These are phyloP conservation scores for Plagodis dolabraria DNA, from an alignment of 2,888 invertebrate genomes.

Conservation along the genomic window DNA sequence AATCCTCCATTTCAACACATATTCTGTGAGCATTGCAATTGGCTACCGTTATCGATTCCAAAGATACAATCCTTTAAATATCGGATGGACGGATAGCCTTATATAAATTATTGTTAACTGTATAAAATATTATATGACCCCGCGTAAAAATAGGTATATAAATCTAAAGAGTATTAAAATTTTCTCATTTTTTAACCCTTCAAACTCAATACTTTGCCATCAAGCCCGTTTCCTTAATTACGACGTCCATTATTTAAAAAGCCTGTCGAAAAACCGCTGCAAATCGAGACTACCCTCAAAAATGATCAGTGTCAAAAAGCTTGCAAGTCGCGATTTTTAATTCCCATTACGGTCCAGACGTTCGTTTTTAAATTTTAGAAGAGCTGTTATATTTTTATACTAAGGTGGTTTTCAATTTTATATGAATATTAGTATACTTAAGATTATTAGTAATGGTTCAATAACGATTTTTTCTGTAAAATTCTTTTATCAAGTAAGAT, in stretches of 20 bases:
- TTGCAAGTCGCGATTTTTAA: slow-evolving; percentile 61
- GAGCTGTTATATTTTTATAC: not conserved
- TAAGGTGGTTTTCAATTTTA: slow-evolving; percentile 25
- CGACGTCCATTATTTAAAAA: slow-evolving; percentile 59
- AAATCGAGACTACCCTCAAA: slow-evolving; percentile 46
- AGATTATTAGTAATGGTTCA: not conserved
- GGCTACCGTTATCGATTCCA: too few species aligned
- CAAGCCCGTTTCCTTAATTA: slow-evolving; percentile 54
- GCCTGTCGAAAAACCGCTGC: slow-evolving; percentile 23
- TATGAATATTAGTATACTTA: not conserved
- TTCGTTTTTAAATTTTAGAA: slow-evolving; percentile 27
- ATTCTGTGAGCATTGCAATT: too few species aligned
- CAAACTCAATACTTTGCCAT: slow-evolving; percentile 32
- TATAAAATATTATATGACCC: too few species aligned
- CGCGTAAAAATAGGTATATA: too few species aligned
- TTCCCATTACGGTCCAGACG: slow-evolving; percentile 59
- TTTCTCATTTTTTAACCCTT: slow-evolving; percentile 23
- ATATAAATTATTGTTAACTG: too few species aligned
- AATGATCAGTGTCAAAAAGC: slow-evolving; percentile 61
- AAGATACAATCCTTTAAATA: too few species aligned
- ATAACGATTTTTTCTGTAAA: too few species aligned
- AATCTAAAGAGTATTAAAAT: not conserved
- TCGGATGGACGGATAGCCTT: too few species aligned
- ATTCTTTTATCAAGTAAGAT: too few species aligned
- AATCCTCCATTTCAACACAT: too few species aligned